Base-by-base conservation (phyloP, 1,140 invertebrate genomes). In the Limonius californicus region DNA sequence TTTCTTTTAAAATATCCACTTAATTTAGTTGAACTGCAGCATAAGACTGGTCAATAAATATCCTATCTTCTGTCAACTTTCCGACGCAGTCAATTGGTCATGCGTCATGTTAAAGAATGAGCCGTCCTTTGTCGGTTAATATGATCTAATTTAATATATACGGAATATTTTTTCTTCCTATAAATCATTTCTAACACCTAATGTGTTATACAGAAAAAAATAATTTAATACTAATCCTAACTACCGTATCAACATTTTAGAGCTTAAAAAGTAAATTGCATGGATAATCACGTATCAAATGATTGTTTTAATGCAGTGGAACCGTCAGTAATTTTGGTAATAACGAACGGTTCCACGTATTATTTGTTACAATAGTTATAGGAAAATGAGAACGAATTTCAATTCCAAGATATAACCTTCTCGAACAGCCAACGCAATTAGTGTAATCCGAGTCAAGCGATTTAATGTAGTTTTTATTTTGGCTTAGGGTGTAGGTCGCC, bases 61-160 rank as follows among this genome's bases (percentile, higher is more conserved):
- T 45, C 43, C 16, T 54, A 18, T 54, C 16, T 54, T 54, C 50
- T 54, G 20, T 54, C 20, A 54, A 54, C 50, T 54, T 18, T 54
- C 50, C 16, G 50, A 54, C 50, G 50, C 16, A 54, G 20, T 54
- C 50, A 23, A 54, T 54, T 54, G 50, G 50, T 54, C 50, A 54
- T 54, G 50, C 50, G 50, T 54, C 50, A 54, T 12, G 16, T 54
- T 54, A 54, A 54, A 54, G 50, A 54, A 54, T 23, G 50, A 54
- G 50, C 4, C n/a, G 3, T 54, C 11, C 50, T 54, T 54, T 54
- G 50, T 54, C 50, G 50, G 50, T 54, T 54, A 20, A 54, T 54
- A 18, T 14, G 18, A 20, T 23, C 50, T 54, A 54, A 54, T 54
- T 54, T 54, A 54, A 54, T 54, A 54, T 54, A 54, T 54, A 18